Evolutionary conservation across 2,797 vertebrate species (phyloP).

Genomic region (Onychomys arenicola): DNA sequence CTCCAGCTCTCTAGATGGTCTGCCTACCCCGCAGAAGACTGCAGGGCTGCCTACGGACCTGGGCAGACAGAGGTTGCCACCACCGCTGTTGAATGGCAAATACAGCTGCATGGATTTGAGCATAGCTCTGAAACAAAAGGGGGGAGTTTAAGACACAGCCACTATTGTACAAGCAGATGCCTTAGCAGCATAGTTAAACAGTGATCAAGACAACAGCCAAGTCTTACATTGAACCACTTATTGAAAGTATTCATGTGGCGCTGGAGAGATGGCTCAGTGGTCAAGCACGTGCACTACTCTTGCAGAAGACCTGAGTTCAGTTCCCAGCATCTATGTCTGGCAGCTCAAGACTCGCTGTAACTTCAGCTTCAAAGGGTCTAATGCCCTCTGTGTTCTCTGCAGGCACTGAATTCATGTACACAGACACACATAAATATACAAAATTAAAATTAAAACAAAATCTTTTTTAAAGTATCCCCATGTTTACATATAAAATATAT

Average conservation of each 20-base stretch:
- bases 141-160: slow-evolving; percentile 24
- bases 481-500: slow-evolving; percentile 58
- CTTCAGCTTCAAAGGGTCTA: neutral
- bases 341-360: neutral
- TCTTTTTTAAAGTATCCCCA: neutral
- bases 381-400: neutral
- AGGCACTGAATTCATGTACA: neutral
- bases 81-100: slow-evolving; percentile 68
- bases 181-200: slow-evolving; percentile 48
- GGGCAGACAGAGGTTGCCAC: slow-evolving; percentile 75
- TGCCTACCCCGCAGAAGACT: slow-evolving; percentile 61
- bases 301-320: neutral
- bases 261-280: neutral
- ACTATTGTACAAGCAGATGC: slow-evolving; percentile 36
- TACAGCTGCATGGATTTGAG: slow-evolving; percentile 64
- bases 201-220: slow-evolving; percentile 36
- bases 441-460: neutral
- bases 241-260: neutral
- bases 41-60: slow-evolving; percentile 78
- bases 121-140: slow-evolving; percentile 19
- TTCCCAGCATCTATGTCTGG: neutral
- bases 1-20: slow-evolving; percentile 85
- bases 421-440: neutral
- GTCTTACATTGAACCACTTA: slow-evolving; percentile 10
- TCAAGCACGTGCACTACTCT: neutral